Evolutionary conservation across 2,797 vertebrate genomes (phyloP).

Genomic region (Syncerus caffer): DNA sequence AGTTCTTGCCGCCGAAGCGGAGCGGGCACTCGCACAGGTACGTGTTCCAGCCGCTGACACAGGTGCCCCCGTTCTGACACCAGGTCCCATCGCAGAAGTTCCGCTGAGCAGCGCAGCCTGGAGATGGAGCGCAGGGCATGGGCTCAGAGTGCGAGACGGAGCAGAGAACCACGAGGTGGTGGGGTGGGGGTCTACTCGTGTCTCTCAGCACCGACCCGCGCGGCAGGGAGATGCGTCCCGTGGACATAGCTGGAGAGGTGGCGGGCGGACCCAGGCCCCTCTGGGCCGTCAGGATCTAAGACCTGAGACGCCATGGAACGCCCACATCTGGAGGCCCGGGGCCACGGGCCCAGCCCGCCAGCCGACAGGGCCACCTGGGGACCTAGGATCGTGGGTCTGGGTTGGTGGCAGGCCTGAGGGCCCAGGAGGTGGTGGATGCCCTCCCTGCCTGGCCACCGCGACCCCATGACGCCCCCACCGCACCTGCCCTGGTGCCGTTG

Average conservation of each 20-base stretch:
- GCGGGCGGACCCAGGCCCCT: rapidly evolving
- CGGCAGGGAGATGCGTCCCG: rapidly evolving
- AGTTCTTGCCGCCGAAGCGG: conserved; percentile 94
- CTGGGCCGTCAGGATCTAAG: rapidly evolving
- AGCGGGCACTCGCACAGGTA: conserved; percentile 92
- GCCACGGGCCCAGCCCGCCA: rapidly evolving
- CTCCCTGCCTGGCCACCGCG: rapidly evolving
- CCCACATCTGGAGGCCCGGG: rapidly evolving
- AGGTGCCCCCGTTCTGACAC: conserved; percentile 94
- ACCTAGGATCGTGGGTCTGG: rapidly evolving
- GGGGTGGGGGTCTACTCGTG: not conserved
- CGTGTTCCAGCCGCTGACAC: conserved; percentile 93
- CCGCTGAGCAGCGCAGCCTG: conserved; percentile 93
- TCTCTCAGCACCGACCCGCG: rapidly evolving
- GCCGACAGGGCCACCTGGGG: rapidly evolving
- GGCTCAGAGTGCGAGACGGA: rapidly evolving
- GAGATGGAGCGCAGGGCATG: rapidly evolving
- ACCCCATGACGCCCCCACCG: rapidly evolving
- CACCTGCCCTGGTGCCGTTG: conserved; percentile 95
- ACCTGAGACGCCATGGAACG: rapidly evolving
- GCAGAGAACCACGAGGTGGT: not conserved
- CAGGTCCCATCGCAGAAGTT: conserved; percentile 88
- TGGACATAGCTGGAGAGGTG: rapidly evolving
- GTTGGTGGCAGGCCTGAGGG: rapidly evolving
- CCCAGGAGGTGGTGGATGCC: rapidly evolving